phyloP scores from a whole-genome alignment of 2,113 vertebrate genomes.

The Myotis brandtii region DNA sequence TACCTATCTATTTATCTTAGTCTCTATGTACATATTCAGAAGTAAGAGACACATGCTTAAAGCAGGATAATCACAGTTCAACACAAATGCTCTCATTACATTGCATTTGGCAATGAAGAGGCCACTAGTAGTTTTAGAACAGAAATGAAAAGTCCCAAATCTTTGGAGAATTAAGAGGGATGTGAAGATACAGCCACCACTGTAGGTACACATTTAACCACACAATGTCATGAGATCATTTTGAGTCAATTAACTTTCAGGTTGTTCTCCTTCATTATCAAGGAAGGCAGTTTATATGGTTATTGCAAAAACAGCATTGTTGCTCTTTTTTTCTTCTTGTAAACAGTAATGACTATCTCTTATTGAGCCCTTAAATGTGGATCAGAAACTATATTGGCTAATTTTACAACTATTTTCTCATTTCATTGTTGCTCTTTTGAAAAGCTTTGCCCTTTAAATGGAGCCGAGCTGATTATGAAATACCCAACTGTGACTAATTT shows the following conservation, averaged over 20 bases:
- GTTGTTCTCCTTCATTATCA: neutral
- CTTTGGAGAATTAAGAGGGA: neutral
- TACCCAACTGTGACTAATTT: conserved; percentile 65
- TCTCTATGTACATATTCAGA: neutral
- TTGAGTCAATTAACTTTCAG: conserved; percentile 1
- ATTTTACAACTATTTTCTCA: neutral
- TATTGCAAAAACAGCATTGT: neutral
- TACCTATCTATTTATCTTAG: neutral
- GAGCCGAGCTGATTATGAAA: conserved; percentile 57
- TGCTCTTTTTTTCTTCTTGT: neutral
- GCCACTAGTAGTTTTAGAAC: neutral
- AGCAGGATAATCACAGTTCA: neutral
- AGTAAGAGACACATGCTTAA: neutral
- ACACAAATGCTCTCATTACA: neutral
- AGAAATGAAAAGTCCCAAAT: neutral
- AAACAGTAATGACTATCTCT: neutral
- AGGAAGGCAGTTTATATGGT: neutral
- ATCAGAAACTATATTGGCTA: neutral
- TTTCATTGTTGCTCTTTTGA: neutral
- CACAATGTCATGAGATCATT: neutral
- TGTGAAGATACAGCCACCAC: neutral
- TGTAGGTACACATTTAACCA: neutral
- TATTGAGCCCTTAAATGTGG: neutral
- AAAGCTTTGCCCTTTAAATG: conserved; percentile 37
- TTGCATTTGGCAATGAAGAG: neutral